These are phyloP conservation scores for Mionectes olivaceus DNA, from an alignment of 2,797 vertebrate species.

Conservation along the genomic window DNA sequence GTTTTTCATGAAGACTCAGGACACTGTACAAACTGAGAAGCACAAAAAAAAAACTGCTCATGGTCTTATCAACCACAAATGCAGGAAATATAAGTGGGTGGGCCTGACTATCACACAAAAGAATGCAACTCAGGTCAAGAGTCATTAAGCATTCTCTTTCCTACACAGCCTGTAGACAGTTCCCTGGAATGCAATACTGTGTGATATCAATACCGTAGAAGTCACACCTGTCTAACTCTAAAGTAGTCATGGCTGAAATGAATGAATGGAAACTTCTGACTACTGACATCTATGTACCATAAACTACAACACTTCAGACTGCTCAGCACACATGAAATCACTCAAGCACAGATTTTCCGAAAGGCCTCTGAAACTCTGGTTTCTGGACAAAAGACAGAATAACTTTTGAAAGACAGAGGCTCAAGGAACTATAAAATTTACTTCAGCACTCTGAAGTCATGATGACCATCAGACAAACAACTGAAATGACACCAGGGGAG, in stretches of 20 bases:
- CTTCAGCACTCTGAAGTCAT: not conserved
- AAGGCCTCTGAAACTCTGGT: not conserved
- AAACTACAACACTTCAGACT: not conserved
- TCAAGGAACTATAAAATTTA: not conserved
- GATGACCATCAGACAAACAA: not conserved
- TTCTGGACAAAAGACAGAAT: not conserved
- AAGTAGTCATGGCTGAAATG: not conserved
- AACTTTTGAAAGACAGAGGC: not conserved
- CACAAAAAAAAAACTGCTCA: not conserved
- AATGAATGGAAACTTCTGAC: not conserved
- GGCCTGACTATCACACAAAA: conserved; percentile 4
- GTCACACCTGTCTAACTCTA: not conserved
- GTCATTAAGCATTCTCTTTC: conserved; percentile 2
- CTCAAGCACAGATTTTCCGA: not conserved
- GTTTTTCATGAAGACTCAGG: not conserved
- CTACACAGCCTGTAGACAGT: not conserved
- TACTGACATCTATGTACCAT: not conserved
- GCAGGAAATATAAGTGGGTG: not conserved
- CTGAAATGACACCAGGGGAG: not conserved
- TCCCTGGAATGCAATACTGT: conserved; percentile 12
- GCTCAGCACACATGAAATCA: rapidly evolving
- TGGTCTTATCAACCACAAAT: not conserved
- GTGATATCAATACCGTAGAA: not conserved
- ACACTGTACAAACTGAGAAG: not conserved
- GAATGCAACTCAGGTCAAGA: not conserved